These are phyloP conservation scores for Lophochroa leadbeateri DNA, from an alignment of 2,113 vertebrate genomes.

Conservation along the genomic window DNA sequence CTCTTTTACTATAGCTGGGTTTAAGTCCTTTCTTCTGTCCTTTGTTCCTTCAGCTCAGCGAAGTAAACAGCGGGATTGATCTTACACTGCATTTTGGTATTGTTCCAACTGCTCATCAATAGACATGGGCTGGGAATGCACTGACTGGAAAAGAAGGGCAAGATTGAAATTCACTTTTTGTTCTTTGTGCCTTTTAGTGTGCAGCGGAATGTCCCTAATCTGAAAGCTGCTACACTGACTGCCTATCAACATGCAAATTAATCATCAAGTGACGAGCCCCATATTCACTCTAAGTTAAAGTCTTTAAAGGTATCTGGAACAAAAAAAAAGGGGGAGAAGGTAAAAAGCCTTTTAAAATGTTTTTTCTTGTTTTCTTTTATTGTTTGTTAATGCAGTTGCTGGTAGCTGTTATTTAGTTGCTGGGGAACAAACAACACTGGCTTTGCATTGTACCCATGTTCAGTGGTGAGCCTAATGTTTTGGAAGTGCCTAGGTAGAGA, in stretches of 20 bases:
- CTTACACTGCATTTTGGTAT: conserved; percentile 86
- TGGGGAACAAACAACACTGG: neutral
- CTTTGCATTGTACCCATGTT: neutral
- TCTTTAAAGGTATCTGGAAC: conserved; percentile 69
- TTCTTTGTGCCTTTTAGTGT: conserved; percentile 88
- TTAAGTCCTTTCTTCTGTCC: conserved; percentile 83
- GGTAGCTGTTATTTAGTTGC: neutral
- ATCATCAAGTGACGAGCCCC: conserved; percentile 70
- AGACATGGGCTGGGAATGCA: conserved; percentile 83
- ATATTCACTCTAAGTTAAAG: conserved; percentile 32
- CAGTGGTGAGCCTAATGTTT: neutral
- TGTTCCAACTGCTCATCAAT: conserved; percentile 88
- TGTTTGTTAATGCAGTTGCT: neutral
- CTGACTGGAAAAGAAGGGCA: conserved; percentile 87
- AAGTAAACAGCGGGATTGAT: conserved; percentile 91
- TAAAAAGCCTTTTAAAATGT: neutral
- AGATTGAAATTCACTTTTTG: conserved; percentile 82
- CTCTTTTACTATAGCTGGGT: conserved; percentile 75
- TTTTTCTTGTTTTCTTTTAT: neutral
- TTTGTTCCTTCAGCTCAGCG: conserved; percentile 84
- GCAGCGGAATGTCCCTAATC: conserved; percentile 90
- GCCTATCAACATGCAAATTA: conserved; percentile 86
- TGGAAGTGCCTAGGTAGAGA: neutral
- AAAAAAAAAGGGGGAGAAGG: neutral
- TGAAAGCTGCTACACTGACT: conserved; percentile 79